A percentile compares a stretch with the other conserved stretches of the same genome.
These are phyloP conservation scores for Cheumatopsyche charites DNA, from an alignment of 1,140 invertebrate species.

Conservation along the genomic window DNA sequence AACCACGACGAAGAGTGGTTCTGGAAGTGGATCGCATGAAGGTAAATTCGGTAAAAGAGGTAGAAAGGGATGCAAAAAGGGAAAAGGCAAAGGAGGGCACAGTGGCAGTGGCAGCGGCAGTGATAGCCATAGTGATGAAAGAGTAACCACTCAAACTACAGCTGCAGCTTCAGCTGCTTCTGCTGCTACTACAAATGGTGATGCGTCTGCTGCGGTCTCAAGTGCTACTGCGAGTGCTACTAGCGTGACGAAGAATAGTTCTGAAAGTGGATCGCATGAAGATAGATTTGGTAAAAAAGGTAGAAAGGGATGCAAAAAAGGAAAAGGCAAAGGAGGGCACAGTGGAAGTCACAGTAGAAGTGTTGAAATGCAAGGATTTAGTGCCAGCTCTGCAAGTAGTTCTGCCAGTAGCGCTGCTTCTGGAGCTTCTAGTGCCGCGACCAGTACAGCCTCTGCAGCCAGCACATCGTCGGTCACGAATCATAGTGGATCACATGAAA, in stretches of 20 bases:
- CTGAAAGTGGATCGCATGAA: background rate
- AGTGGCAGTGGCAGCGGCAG: background rate
- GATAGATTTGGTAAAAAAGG: background rate
- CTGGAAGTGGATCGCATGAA: background rate
- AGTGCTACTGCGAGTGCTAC: background rate
- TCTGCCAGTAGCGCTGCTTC: background rate
- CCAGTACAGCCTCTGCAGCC: background rate
- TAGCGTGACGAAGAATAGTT: background rate
- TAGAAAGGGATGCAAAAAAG: background rate
- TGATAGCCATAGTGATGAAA: background rate
- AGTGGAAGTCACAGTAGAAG: background rate
- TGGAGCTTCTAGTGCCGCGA: background rate
- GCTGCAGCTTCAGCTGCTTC: background rate
- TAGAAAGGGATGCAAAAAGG: background rate
- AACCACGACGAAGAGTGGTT: background rate
- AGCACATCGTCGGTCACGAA: background rate
- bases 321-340: background rate
- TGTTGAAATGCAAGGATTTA: background rate
- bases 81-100: background rate
- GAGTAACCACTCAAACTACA: background rate
- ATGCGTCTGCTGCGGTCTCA: too few species aligned
- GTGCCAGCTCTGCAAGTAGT: background rate
- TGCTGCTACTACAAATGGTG: background rate
- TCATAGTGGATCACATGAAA: background rate
- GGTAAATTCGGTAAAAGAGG: background rate